phyloP scores from a whole-genome alignment of 2,888 invertebrate species.

The Pherbina coryleti region DNA sequence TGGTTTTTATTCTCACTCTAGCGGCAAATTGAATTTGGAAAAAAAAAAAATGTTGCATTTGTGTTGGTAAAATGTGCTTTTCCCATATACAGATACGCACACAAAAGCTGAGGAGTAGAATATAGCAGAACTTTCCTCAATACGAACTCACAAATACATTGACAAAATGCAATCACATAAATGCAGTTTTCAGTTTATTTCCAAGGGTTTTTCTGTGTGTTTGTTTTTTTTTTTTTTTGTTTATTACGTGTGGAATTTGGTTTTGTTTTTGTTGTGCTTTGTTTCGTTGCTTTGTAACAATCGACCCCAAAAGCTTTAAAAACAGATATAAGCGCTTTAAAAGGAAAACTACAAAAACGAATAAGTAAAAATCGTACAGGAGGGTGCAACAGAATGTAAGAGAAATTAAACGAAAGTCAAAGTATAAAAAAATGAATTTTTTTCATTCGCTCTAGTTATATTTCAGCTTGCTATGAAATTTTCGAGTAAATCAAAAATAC shows the following conservation, averaged over 20 bases:
- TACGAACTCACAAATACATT: background rate
- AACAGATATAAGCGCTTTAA: background rate
- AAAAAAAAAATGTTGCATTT: background rate
- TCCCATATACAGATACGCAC: background rate
- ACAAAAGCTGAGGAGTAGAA: background rate
- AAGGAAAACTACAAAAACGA: background rate
- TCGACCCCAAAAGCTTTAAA: constrained; percentile 1
- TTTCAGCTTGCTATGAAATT: too few species aligned
- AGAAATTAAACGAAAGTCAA: background rate
- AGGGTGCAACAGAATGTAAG: background rate
- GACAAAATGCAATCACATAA: constrained; percentile 20
- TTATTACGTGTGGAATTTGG: too few species aligned
- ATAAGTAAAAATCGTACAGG: background rate
- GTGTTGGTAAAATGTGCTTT: background rate
- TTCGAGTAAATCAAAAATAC: too few species aligned
- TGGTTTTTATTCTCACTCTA: background rate
- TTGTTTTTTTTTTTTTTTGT: background rate
- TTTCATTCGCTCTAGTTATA: too few species aligned
- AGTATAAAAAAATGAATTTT: too few species aligned
- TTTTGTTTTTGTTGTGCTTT: constrained; percentile 11
- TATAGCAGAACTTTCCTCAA: background rate
- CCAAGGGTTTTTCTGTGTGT: background rate
- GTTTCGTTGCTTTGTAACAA: background rate
- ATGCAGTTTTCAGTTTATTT: background rate
- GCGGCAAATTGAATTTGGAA: constrained; percentile 15